Conservation (phyloP, 1,140 invertebrate species). For the Bombus superbus region DNA sequence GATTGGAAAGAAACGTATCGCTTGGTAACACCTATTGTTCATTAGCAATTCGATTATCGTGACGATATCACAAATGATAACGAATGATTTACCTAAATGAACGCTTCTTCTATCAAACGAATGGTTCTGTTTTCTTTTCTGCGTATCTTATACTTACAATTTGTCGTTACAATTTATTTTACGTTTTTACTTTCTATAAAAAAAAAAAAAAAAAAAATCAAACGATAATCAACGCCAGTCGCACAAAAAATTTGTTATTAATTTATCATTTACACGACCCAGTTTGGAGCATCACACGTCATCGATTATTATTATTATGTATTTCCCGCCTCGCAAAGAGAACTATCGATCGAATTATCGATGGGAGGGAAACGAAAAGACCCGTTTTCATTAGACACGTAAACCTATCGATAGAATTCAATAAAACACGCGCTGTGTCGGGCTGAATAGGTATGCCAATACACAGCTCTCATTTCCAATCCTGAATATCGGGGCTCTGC, state of each 20-base stretch:
- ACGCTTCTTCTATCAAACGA: neutral
- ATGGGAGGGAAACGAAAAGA: constrained; percentile 15
- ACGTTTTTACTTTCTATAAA: too few relatives aligned
- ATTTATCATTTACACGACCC: constrained; percentile 52
- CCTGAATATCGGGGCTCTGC: constrained; percentile 41
- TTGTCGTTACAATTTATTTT: neutral
- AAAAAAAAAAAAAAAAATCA: neutral
- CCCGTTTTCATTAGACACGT: constrained; percentile 53
- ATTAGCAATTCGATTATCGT: neutral
- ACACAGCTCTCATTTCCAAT: constrained; percentile 66
- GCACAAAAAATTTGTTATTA: constrained; percentile 12
- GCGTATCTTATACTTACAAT: too few relatives aligned
- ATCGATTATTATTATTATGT: constrained; percentile 41
- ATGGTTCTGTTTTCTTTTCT: neutral
- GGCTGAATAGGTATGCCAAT: constrained; percentile 62
- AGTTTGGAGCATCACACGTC: constrained; percentile 44
- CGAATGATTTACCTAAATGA: neutral
- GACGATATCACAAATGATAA: neutral
- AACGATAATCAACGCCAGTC: neutral
- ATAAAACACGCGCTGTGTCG: constrained; percentile 61
- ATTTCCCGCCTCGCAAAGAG: constrained; percentile 25
- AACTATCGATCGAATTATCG: constrained; percentile 53
- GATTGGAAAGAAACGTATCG: neutral
- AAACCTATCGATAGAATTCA: constrained; percentile 65
- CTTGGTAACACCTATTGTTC: too few relatives aligned